A percentile compares a stretch with the other conserved stretches of the same genome.
Conservation (phyloP, 2,113 vertebrate genomes). For the Trinectes maculatus region DNA sequence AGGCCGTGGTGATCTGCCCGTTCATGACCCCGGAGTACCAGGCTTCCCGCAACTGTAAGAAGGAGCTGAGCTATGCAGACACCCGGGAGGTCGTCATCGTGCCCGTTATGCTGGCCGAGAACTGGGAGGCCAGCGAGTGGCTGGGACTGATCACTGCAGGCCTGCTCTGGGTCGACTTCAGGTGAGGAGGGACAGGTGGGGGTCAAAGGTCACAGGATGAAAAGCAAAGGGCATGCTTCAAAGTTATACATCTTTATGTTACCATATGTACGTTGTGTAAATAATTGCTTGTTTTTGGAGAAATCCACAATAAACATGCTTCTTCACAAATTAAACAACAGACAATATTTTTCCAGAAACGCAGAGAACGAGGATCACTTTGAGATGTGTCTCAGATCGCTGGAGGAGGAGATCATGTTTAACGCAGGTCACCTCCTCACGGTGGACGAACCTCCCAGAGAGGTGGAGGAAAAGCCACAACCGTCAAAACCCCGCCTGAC, state of each 20-base stretch:
- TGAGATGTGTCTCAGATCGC: conserved; percentile 55
- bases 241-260: too few relatives aligned
- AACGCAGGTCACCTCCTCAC: conserved; percentile 51
- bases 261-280: too few relatives aligned
- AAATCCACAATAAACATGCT: too few relatives aligned
- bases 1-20: conserved; percentile 56
- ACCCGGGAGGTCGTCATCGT: conserved; percentile 47
- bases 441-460: conserved; percentile 4
- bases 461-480: conserved; percentile 1
- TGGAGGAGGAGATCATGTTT: conserved; percentile 70
- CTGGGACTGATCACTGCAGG: conserved; percentile 67
- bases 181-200: conserved; percentile 37
- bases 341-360: too few relatives aligned
- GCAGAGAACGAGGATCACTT: conserved; percentile 60
- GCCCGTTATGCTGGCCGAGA: conserved; percentile 58
- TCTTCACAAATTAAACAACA: too few relatives aligned
- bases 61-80: conserved; percentile 69
- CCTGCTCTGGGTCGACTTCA: conserved; percentile 69
- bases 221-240: too few relatives aligned
- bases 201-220: not conserved
- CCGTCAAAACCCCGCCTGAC: conserved; percentile 7
- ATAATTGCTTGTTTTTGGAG: too few relatives aligned
- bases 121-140: conserved; percentile 75
- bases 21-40: conserved; percentile 70
- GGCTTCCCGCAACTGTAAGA: conserved; percentile 69